Conservation (phyloP, 2,888 invertebrate genomes). For the Lamproptera curius region DNA sequence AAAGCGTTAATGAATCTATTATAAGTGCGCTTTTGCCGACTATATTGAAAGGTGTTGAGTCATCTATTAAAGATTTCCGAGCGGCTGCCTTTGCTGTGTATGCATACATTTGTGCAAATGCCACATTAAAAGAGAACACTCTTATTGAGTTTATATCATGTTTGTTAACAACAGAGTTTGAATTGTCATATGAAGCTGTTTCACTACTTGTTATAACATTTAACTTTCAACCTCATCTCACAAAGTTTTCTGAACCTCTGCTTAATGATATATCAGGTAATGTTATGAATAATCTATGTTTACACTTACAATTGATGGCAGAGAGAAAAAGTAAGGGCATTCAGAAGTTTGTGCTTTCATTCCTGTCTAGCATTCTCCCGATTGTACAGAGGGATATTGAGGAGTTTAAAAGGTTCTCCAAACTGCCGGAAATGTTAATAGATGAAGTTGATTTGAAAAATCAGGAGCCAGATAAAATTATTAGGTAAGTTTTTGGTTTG, state of each 20-base stretch:
- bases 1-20: constrained; percentile 79
- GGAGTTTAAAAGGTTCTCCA: constrained; percentile 64
- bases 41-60: constrained; percentile 84
- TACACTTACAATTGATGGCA: constrained; percentile 43
- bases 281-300: constrained; percentile 51
- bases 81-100: constrained; percentile 86
- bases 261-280: constrained; percentile 65
- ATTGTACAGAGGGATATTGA: constrained; percentile 69
- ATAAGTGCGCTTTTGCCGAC: constrained; percentile 84
- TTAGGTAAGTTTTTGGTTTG: too few relatives aligned
- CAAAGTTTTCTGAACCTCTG: constrained; percentile 69
- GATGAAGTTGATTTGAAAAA: constrained; percentile 78
- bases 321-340: constrained; percentile 73
- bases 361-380: constrained; percentile 74
- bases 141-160: constrained; percentile 78
- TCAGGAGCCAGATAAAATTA: constrained; percentile 71
- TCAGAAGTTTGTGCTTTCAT: constrained; percentile 73
- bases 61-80: constrained; percentile 82
- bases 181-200: constrained; percentile 77
- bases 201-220: constrained; percentile 84
- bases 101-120: constrained; percentile 82
- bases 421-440: constrained; percentile 78
- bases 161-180: constrained; percentile 54
- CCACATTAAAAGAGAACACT: constrained; percentile 79
- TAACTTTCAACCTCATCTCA: constrained; percentile 78